Evolutionary conservation across 2,888 invertebrate species (phyloP), one percentile per base, ranked within the genome.

Genomic region (Antheraea assamensis): DNA sequence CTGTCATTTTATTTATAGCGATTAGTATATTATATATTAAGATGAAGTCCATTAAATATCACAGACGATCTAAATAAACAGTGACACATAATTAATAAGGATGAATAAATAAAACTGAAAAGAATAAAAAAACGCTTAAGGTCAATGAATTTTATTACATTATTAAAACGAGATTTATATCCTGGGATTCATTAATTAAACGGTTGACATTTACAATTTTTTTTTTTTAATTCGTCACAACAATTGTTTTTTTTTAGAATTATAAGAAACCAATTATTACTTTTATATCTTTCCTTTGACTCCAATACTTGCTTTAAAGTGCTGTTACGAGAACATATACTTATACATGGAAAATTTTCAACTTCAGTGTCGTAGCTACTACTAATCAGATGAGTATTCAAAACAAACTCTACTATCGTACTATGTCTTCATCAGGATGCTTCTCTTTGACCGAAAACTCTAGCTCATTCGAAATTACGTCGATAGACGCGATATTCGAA

Each of bases 191-290:
- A 72, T 72, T 68, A 35, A 72, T 72, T 24, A 30, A 66, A 66
- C 71, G 24, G 49, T n/a, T 72, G 72, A 72, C 72, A 72, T 72
- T 72, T 68, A 52, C 7, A 72, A 64, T 66, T 64, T 61, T 27
- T 27, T 15, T 3, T 17, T 61, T 61, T 27, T 27, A 27, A 61
- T 61, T 15, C 61, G 17, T 27, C 61, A 61, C 13, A 61, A 61
- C 27, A 61, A 61, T 61, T 8, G 27, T 3, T 27, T 27, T 61
- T n/a, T 27, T 17, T 61, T 30, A 30, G 61, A 61, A 61, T 27
- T 61, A 61, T 61, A 61, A 61, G 27, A 61, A 27, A 30, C 61
- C 27, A 61, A 61, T 27, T 27, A 30, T 61, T 27, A 61, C 15
- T 17, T 27, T 61, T 61, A 61, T 58, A 10, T 24, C 1, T 42